phyloP scores from a whole-genome alignment of 2,888 invertebrate genomes.

The Conistra vaccinii region DNA sequence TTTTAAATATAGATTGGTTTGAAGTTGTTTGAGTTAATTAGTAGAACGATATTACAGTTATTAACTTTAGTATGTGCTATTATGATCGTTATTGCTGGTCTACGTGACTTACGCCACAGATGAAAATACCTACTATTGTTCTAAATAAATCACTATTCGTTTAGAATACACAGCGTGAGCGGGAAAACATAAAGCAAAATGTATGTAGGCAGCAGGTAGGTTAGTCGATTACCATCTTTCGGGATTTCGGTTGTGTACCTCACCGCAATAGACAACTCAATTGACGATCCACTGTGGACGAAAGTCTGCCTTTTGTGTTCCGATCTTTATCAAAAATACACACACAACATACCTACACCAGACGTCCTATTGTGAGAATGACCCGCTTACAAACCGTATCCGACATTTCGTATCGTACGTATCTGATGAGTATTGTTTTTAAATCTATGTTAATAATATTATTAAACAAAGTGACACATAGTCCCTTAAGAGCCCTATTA shows the following conservation, averaged over 20 bases:
- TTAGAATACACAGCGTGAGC: background rate
- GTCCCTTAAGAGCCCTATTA: no score
- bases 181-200: background rate
- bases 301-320: constrained; percentile 6
- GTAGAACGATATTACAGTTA: constrained; percentile 29
- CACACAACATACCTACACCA: constrained; percentile 3
- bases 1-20: constrained; percentile 10
- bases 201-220: background rate
- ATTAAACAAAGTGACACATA: background rate
- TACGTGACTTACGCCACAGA: constrained; percentile 22
- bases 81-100: constrained; percentile 22
- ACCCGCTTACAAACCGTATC: background rate
- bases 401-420: background rate
- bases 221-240: background rate
- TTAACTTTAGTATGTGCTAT: constrained; percentile 23
- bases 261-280: constrained; percentile 24
- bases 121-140: background rate
- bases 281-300: constrained; percentile 3
- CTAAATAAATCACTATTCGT: background rate
- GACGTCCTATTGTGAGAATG: constrained; percentile 10
- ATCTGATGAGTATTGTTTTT: background rate
- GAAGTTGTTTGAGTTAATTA: constrained; percentile 39
- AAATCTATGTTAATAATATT: background rate
- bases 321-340: constrained; percentile 40
- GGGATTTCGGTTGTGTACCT: background rate